phyloP scores from a whole-genome alignment of 1,140 invertebrate genomes.

The Bombus terrestris region DNA sequence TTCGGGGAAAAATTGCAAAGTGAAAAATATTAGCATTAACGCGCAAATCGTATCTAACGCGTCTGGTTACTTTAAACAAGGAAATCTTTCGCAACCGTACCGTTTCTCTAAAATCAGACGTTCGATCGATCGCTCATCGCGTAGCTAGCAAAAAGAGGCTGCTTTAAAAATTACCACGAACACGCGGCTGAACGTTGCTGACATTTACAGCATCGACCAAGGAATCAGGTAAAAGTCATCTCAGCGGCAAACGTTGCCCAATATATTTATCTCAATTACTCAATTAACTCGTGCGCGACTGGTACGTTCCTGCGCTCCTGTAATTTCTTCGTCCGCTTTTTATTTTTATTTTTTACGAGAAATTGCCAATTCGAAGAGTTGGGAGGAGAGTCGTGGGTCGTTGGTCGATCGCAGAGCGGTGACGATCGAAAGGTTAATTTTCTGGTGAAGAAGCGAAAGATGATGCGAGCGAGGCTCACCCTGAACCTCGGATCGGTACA shows the following conservation, averaged over 20 bases:
- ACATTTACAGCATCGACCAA: not conserved
- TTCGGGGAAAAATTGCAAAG: not conserved
- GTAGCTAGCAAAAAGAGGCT: not conserved
- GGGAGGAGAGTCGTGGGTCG: not conserved
- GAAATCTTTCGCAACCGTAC: not conserved
- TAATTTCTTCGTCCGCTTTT: not conserved
- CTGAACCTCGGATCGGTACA: not conserved
- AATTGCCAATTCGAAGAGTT: not conserved
- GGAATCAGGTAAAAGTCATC: constrained; percentile 1
- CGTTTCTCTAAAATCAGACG: not conserved
- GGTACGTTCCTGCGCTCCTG: not conserved
- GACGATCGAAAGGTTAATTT: not conserved
- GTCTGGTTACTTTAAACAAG: not conserved
- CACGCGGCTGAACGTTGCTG: not conserved
- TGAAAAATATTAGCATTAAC: not conserved
- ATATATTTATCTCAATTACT: constrained; percentile 13
- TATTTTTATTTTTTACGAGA: not conserved
- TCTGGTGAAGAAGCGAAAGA: not conserved
- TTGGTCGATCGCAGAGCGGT: too few species aligned
- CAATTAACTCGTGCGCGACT: not conserved
- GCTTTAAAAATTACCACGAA: not conserved
- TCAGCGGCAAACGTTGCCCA: not conserved
- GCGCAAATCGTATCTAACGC: not conserved
- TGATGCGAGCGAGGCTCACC: not conserved
- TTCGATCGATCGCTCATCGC: not conserved